Conservation (phyloP, 2,113 vertebrate species). For the Gracilinanus agilis region DNA sequence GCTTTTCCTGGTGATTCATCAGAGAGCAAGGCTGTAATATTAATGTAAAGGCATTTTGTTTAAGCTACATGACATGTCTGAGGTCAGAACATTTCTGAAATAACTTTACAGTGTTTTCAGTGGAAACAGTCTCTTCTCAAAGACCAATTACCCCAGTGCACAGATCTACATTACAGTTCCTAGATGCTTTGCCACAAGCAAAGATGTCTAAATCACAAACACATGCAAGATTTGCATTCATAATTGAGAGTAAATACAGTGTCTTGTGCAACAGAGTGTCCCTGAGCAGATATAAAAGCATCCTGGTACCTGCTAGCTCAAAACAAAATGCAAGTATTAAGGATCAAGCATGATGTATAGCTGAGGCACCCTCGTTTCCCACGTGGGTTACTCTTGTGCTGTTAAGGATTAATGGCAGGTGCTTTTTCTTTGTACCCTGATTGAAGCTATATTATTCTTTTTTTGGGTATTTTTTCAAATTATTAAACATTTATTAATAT, state of each 20-base stretch:
- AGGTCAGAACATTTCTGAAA: conserved; percentile 78
- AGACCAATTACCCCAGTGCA: conserved; percentile 69
- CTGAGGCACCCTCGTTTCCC: conserved; percentile 40
- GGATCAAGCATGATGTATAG: conserved; percentile 67
- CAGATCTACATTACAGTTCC: conserved; percentile 66
- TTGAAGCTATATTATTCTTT: conserved; percentile 60
- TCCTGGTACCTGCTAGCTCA: conserved; percentile 75
- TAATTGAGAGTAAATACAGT: conserved; percentile 73
- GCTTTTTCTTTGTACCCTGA: background rate
- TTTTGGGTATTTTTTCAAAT: too few relatives aligned
- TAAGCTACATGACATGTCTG: conserved; percentile 65
- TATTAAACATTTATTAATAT: too few relatives aligned
- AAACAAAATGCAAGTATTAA: conserved; percentile 66
- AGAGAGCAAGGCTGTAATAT: conserved; percentile 64
- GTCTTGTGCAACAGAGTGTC: conserved; percentile 65
- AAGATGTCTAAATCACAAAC: conserved; percentile 75
- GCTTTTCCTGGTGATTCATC: conserved; percentile 69
- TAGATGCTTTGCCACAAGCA: conserved; percentile 66
- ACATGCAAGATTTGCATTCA: conserved; percentile 75
- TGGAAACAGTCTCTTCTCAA: conserved; percentile 78
- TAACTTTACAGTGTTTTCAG: conserved; percentile 76
- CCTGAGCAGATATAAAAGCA: conserved; percentile 70
- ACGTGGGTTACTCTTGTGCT: conserved; percentile 35
- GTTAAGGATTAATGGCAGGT: conserved; percentile 59
- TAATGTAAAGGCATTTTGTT: conserved; percentile 75